phyloP scores from a whole-genome alignment of 2,888 invertebrate species.

The Stenolophus ochropezus region DNA sequence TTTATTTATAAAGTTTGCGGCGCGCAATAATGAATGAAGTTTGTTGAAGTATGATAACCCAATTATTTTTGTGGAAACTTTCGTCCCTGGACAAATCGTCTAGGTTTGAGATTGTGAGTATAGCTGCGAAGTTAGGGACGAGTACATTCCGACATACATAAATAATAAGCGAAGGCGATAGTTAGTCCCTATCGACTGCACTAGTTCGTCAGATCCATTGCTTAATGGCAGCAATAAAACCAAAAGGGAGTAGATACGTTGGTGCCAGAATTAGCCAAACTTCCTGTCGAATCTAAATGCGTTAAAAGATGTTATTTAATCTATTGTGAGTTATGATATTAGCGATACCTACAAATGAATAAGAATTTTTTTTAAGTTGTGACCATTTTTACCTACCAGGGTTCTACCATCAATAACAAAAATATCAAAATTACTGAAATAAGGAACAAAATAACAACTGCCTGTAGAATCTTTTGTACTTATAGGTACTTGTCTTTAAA shows the following conservation, averaged over 20 bases:
- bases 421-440: too few species aligned
- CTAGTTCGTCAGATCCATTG: conserved; percentile 22
- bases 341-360: too few species aligned
- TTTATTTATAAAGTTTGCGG: neutral
- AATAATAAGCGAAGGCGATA: conserved; percentile 43
- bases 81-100: conserved; percentile 10
- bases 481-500: too few species aligned
- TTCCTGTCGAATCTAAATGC: conserved; percentile 42
- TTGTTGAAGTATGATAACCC: neutral
- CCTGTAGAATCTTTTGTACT: too few species aligned
- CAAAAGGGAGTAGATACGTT: conserved; percentile 41
- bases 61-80: conserved; percentile 11
- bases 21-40: neutral
- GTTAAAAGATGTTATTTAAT: too few species aligned
- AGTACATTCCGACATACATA: conserved; percentile 37
- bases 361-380: too few species aligned
- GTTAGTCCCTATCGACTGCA: neutral
- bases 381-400: too few species aligned
- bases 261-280: conserved; percentile 1
- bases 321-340: too few species aligned
- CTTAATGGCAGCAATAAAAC: conserved; percentile 43
- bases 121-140: neutral
- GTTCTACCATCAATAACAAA: too few species aligned
- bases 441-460: too few species aligned
- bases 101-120: neutral